These are phyloP conservation scores for Climacteris rufus DNA, from an alignment of 2,113 vertebrate genomes.

Conservation along the genomic window DNA sequence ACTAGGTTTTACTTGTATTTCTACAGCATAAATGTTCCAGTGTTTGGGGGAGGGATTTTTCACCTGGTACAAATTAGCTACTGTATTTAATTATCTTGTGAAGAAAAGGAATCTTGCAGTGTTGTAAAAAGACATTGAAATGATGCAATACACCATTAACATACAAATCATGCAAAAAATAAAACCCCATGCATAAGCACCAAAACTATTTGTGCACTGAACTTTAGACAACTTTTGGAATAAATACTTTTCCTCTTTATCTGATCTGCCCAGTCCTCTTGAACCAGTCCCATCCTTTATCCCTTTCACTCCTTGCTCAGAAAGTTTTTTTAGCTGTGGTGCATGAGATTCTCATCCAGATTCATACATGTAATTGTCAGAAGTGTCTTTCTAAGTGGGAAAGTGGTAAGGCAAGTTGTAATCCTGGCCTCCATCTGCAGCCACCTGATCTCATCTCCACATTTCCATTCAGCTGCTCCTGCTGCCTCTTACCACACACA, in stretches of 20 bases:
- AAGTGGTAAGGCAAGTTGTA: background rate
- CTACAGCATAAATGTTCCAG: background rate
- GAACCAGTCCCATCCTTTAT: background rate
- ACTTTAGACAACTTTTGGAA: background rate
- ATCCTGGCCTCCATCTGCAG: background rate
- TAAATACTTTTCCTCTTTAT: background rate
- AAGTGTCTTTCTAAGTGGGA: background rate
- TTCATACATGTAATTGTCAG: background rate
- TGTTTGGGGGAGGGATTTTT: background rate
- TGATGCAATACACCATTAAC: background rate
- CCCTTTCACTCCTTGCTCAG: background rate
- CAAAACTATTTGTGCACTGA: background rate
- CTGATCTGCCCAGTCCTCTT: background rate
- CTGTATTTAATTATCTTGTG: background rate
- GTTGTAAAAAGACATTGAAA: background rate
- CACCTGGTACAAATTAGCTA: background rate
- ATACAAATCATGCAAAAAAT: background rate
- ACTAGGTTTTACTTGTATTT: background rate
- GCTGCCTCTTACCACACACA: background rate
- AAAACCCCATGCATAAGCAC: background rate
- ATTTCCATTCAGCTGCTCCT: background rate
- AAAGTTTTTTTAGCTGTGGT: background rate
- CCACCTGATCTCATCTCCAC: background rate
- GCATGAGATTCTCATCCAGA: background rate
- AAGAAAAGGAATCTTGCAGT: background rate